Evolutionary conservation across 1,140 invertebrate species (phyloP), one percentile per base, ranked within the genome.

Genomic region (Nylanderia fulva): DNA sequence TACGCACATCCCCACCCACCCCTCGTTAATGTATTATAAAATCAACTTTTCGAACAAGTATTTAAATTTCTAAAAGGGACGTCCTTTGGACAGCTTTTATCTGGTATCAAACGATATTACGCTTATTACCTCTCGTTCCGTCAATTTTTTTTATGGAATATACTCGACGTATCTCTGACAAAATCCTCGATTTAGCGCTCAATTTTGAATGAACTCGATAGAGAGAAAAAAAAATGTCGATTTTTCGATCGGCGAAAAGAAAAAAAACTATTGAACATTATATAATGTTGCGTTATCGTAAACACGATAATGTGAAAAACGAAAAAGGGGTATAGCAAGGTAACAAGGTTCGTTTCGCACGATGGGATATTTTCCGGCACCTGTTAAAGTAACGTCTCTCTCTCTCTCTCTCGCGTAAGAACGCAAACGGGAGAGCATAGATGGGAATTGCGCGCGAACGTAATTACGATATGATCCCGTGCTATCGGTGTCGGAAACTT

Each of bases 401-500:
- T n/a, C n/a, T 24, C 42, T 45, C 66, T 54, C 15, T n/a, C n/a
- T n/a, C n/a, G n/a, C n/a, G 24, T 4, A 18, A 48, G 58, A 77
- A 11, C 36, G 21, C 27, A 2, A n/a, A 21, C 76, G 29, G 15
- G 52, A 58, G 18, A 36, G 21, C 18, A 29, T 27, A 33, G 29
- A 33, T 33, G 66, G 64, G 66, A 82, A 82, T 71, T 82, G 66
- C 52, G 68, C 52, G 36, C 18, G 29, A 29, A 54, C 36, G 66
- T 27, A 82, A 69, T 72, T 71, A 82, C 66, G 6, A 58, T 21
- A 36, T 36, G 64, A 33, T 33, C 1, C 29, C n/a, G n/a, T n/a
- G 36, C 60, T 63, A 75, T 66, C 29, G 24, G 36, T 82, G 60
- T 82, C 52, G 77, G n/a, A 39, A 68, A 36, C 86, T 86, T 89